Evolutionary conservation across 1,140 invertebrate species (phyloP).

Genomic region (Littorina saxatilis): DNA sequence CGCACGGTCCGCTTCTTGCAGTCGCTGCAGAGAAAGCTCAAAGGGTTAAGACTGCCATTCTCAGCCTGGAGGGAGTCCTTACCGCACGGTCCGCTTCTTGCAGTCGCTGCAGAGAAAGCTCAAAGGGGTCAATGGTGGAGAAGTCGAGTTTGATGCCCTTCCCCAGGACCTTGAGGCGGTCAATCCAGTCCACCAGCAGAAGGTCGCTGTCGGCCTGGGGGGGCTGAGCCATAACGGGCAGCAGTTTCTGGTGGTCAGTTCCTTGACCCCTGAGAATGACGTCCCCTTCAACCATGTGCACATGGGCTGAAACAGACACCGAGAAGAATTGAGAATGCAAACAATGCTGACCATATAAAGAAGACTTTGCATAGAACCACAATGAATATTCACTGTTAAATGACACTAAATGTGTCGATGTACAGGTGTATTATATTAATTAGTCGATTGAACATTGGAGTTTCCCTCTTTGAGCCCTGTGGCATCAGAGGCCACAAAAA

Average conservation of each 20-base stretch:
- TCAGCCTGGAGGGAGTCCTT: too few species aligned
- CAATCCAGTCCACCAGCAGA: conserved; percentile 85
- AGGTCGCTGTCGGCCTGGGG: conserved; percentile 85
- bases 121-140: conserved; percentile 87
- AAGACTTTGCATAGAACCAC: too few species aligned
- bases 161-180: conserved; percentile 77
- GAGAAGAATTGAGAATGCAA: not conserved
- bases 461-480: too few species aligned
- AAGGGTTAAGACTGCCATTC: too few species aligned
- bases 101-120: conserved; percentile 80
- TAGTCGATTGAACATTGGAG: too few species aligned
- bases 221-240: conserved; percentile 89
- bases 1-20: conserved; percentile 77
- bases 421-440: too few species aligned
- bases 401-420: too few species aligned
- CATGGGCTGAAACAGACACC: conserved; percentile 76
- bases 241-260: conserved; percentile 74
- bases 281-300: conserved; percentile 93
- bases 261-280: conserved; percentile 83
- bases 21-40: conserved; percentile 80
- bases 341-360: too few species aligned
- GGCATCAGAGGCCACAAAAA: too few species aligned
- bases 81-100: conserved; percentile 74
- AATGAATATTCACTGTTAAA: too few species aligned
- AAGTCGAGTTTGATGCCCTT: conserved; percentile 94